Percentiles rank a stretch among this genome's conserved stretches.
These are phyloP conservation scores for Trachelus iudaicus DNA, from an alignment of 2,888 invertebrate genomes.

Conservation along the genomic window DNA sequence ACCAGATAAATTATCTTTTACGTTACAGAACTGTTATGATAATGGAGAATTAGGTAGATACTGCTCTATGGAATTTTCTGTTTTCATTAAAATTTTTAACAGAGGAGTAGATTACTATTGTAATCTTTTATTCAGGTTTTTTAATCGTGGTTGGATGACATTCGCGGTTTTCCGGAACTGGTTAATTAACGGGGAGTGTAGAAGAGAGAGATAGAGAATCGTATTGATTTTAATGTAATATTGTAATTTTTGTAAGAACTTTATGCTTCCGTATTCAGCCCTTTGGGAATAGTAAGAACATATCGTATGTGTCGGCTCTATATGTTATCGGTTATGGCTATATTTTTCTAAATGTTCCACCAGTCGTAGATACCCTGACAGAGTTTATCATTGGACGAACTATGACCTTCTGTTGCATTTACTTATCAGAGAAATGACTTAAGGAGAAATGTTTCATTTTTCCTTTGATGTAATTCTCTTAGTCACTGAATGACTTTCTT, in stretches of 20 bases:
- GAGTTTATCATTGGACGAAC: not conserved
- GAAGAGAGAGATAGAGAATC: slow-evolving; percentile 14
- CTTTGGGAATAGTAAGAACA: not conserved
- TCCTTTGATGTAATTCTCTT: not conserved
- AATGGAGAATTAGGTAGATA: not conserved
- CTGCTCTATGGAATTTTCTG: not conserved
- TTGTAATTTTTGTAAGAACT: not conserved
- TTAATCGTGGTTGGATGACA: not conserved
- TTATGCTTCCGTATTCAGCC: not conserved
- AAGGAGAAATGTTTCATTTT: not conserved
- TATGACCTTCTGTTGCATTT: not conserved
- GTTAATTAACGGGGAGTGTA: slow-evolving; percentile 13
- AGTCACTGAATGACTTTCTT: not conserved
- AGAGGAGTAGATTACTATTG: not conserved
- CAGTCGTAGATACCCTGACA: not conserved
- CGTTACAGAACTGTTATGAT: not conserved
- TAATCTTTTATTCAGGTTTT: not conserved
- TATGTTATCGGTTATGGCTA: not conserved
- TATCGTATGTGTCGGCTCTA: not conserved
- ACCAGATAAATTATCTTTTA: not conserved
- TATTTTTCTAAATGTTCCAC: not conserved
- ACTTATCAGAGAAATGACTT: not conserved
- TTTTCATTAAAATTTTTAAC: not conserved
- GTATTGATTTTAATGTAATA: not conserved
- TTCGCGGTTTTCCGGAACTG: not conserved